These are phyloP conservation scores for Lypha dubia DNA, from an alignment of 2,888 invertebrate genomes.

Conservation along the genomic window DNA sequence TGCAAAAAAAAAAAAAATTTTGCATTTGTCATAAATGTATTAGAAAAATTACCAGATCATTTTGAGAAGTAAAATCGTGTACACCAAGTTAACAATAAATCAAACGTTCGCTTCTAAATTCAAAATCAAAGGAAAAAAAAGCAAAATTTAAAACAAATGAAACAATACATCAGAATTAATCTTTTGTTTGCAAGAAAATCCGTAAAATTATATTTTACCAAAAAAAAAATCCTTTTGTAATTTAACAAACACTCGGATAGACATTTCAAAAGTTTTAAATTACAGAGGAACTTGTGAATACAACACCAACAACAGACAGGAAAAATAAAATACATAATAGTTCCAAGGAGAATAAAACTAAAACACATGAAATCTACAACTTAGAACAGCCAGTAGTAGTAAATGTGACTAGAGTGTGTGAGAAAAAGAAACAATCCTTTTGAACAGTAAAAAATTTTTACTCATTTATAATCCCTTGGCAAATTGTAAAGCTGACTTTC, in stretches of 20 bases:
- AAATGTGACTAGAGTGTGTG: constrained; percentile 37
- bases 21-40: not conserved
- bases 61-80: not conserved
- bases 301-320: constrained; percentile 2
- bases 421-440: constrained; percentile 66
- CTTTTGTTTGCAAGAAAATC: not conserved
- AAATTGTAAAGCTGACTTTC: constrained; percentile 58
- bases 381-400: not conserved
- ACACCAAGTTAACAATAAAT: not conserved
- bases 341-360: constrained; percentile 15
- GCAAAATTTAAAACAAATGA: not conserved
- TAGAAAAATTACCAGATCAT: not conserved
- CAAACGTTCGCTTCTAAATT: not conserved
- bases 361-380: not conserved
- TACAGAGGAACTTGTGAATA: not conserved
- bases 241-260: not conserved
- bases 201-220: not conserved
- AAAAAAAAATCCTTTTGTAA: not conserved
- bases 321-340: constrained; percentile 27
- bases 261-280: not conserved
- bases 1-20: not conserved
- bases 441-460: constrained; percentile 64
- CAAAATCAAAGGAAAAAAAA: not conserved
- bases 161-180: not conserved
- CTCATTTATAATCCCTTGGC: constrained; percentile 68